These are phyloP conservation scores for Urocyon cinereoargenteus DNA, from an alignment of 2,797 vertebrate genomes.

Conservation along the genomic window DNA sequence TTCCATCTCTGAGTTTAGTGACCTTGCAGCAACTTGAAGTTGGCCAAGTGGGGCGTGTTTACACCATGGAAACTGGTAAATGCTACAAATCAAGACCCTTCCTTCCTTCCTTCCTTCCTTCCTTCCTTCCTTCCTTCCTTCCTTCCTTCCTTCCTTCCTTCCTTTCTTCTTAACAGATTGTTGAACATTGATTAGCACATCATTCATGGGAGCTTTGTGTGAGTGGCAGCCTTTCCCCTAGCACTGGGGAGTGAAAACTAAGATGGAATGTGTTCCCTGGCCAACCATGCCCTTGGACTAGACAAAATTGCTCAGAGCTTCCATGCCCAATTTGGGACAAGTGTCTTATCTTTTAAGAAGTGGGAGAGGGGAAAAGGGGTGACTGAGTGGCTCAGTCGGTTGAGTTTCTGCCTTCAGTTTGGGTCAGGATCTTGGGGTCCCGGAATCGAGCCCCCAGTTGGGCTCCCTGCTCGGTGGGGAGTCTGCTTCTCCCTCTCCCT, in stretches of 20 bases:
- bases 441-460: too few relatives aligned
- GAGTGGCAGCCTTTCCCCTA: not conserved
- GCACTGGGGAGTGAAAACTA: not conserved
- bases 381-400: too few relatives aligned
- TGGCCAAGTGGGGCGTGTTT: not conserved
- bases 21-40: not conserved
- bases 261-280: not conserved
- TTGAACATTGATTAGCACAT: not conserved
- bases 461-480: too few relatives aligned
- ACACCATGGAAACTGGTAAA: not conserved
- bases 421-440: too few relatives aligned
- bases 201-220: not conserved
- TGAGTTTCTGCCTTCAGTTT: too few relatives aligned
- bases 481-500: too few relatives aligned
- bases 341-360: not conserved
- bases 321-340: not conserved
- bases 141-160: too few relatives aligned
- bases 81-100: not conserved
- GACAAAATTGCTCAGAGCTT: not conserved
- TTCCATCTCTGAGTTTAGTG: not conserved
- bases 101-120: too few relatives aligned
- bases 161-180: not conserved
- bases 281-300: not conserved
- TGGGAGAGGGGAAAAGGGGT: too few relatives aligned
- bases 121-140: fast-evolving